phyloP scores from a whole-genome alignment of 2,888 invertebrate genomes.

The Drosophila merina region DNA sequence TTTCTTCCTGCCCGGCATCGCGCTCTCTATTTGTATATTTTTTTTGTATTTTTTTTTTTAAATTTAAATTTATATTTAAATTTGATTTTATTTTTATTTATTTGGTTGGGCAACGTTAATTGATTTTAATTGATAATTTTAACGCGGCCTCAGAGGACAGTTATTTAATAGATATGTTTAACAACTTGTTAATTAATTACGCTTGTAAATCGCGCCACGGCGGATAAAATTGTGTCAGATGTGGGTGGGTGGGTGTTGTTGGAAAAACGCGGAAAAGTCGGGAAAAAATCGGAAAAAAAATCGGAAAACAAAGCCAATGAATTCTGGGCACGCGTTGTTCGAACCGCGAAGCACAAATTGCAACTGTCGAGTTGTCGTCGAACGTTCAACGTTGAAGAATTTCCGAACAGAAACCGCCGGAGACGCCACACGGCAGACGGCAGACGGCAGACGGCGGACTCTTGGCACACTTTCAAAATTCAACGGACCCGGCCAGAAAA shows the following conservation, averaged over 20 bases:
- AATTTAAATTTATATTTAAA: slow-evolving; percentile 15
- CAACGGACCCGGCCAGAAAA: slow-evolving; percentile 33
- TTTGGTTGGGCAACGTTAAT: slow-evolving; percentile 49
- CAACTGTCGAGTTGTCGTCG: slow-evolving; percentile 75
- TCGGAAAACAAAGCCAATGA: slow-evolving; percentile 1
- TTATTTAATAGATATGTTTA: slow-evolving; percentile 57
- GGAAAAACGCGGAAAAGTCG: not conserved
- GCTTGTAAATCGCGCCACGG: slow-evolving; percentile 21
- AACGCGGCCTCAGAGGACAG: slow-evolving; percentile 10
- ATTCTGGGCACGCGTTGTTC: slow-evolving; percentile 58
- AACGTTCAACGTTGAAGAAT: slow-evolving; percentile 16
- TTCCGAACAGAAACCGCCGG: slow-evolving; percentile 14
- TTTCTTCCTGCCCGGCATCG: slow-evolving; percentile 69
- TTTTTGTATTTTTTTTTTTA: slow-evolving; percentile 5
- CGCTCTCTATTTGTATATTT: slow-evolving; percentile 8
- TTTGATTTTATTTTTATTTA: slow-evolving; percentile 26
- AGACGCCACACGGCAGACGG: slow-evolving; percentile 15
- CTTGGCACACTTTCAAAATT: slow-evolving; percentile 67
- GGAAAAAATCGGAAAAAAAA: slow-evolving; percentile 1
- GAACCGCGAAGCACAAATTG: slow-evolving; percentile 64
- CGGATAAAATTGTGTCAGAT: slow-evolving; percentile 19
- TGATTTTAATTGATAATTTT: slow-evolving; percentile 70
- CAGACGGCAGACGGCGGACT: slow-evolving; percentile 7
- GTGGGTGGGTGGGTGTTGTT: not conserved
- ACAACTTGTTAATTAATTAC: slow-evolving; percentile 64